These are phyloP conservation scores for Nomada lathburiana DNA, from an alignment of 2,888 invertebrate species.

Conservation along the genomic window DNA sequence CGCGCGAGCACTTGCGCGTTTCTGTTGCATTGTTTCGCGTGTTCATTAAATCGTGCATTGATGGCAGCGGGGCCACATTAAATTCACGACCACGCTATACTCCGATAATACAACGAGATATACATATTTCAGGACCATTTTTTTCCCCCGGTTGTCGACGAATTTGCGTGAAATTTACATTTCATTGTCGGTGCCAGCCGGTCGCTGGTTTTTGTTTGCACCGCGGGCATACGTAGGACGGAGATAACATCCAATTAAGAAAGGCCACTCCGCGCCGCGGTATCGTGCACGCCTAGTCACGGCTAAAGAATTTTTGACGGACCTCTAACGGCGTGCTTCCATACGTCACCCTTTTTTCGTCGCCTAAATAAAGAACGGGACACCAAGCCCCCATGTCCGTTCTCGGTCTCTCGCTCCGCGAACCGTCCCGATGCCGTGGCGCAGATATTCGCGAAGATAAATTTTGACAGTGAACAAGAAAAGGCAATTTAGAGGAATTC, in stretches of 20 bases:
- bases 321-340: slow-evolving; percentile 44
- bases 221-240: not conserved
- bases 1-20: slow-evolving; percentile 31
- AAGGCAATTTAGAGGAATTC: slow-evolving; percentile 69
- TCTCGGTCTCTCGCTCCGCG: slow-evolving; percentile 12
- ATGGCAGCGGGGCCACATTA: slow-evolving; percentile 47
- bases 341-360: slow-evolving; percentile 49
- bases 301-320: slow-evolving; percentile 62
- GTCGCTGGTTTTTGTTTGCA: slow-evolving; percentile 33
- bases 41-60: slow-evolving; percentile 61
- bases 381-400: not conserved
- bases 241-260: slow-evolving; percentile 47
- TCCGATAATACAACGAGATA: slow-evolving; percentile 61
- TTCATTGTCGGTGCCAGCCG: slow-evolving; percentile 39
- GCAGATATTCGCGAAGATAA: slow-evolving; percentile 66
- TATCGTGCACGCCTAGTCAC: slow-evolving; percentile 43
- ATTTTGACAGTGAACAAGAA: slow-evolving; percentile 69
- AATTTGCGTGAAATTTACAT: slow-evolving; percentile 57
- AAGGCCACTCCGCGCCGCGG: slow-evolving; percentile 9
- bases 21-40: slow-evolving; percentile 61
- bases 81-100: slow-evolving; percentile 46
- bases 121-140: slow-evolving; percentile 43
- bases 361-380: slow-evolving; percentile 60
- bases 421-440: slow-evolving; percentile 19
- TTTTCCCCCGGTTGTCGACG: slow-evolving; percentile 25